Base-by-base conservation (phyloP, 2,113 vertebrate genomes). In the Pandion haliaetus region DNA sequence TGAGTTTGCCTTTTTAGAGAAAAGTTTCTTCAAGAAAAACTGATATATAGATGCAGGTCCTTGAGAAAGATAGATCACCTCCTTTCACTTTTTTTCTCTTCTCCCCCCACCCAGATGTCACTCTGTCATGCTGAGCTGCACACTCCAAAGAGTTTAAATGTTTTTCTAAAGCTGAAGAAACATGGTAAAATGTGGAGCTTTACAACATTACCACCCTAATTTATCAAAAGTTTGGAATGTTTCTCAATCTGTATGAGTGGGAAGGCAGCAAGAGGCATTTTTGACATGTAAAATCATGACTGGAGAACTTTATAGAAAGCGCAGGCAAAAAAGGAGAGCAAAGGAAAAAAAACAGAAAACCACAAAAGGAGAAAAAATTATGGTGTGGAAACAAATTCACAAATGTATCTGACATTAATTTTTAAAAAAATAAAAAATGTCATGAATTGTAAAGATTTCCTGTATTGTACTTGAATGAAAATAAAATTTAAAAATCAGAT, bases 141-240 rank as follows among this genome's bases (percentile, higher is more conserved):
- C 20, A 63, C 32, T 70, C 58, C 58, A 54, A 77, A 94, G 23
- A 34, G 24, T 40, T 82, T 38, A 89, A 45, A 80, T 66, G 42
- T 58, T 86, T 82, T 86, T 61, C 54, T 83, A 52, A 91, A 82
- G 34, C 79, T 95, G 63, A 90, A 94, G 62, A 85, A 90, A 65
- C 25, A 17, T 14, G 34, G 54, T 65, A 92, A 91, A 93, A 74
- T 62, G 31, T 52, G 11, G 14, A 95, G 44, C 31, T 47, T 92
- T 95, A 72, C 86, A 85, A 94, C 81, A 77, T 93, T 70, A 74
- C 52, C 25, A 34, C 20, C 70, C 54, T 52, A 80, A 85, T 91
- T 85, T 94, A 97, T 90, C 78, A 93, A 91, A 94, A 91, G 58
- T 62, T 91, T 73, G 82, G 78, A 89, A 88, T 78, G 79, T 73